Percentiles rank a stretch among this genome's conserved stretches.
phyloP scores from a whole-genome alignment of 2,888 invertebrate species.

The Himalopsyche tibetana region DNA sequence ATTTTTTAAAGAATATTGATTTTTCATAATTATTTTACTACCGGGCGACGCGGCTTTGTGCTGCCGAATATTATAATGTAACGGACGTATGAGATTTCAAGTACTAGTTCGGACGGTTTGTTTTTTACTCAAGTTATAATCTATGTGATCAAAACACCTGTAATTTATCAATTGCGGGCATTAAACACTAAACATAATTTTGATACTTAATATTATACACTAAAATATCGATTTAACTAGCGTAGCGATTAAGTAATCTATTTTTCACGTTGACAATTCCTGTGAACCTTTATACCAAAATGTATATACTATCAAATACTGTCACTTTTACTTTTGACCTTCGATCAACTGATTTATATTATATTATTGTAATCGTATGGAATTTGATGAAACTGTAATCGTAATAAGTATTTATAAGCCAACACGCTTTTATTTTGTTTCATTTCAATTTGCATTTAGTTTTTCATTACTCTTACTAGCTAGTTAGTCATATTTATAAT shows the following conservation, averaged over 20 bases:
- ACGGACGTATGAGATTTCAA: conserved; percentile 1
- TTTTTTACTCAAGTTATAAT: conserved; percentile 36
- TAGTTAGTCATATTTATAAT: conserved; percentile 11
- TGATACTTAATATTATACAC: conserved; percentile 61
- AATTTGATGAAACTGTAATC: conserved; percentile 64
- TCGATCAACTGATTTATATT: neutral
- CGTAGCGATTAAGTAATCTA: conserved; percentile 31
- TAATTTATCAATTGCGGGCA: conserved; percentile 16
- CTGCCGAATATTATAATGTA: neutral
- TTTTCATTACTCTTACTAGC: conserved; percentile 6
- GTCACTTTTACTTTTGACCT: neutral
- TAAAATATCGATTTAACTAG: conserved; percentile 45
- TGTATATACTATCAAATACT: conserved; percentile 37
- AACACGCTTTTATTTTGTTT: conserved; percentile 67
- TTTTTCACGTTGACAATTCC: conserved; percentile 33
- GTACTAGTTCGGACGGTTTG: conserved; percentile 22
- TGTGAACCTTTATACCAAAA: conserved; percentile 42
- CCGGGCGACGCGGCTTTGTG: conserved; percentile 4
- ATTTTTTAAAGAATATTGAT: neutral
- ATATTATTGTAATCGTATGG: conserved; percentile 54
- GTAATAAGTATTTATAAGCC: conserved; percentile 65
- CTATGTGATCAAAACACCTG: conserved; percentile 41
- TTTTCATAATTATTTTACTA: conserved; percentile 22
- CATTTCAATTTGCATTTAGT: conserved; percentile 65
- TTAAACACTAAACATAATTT: conserved; percentile 51